Conservation (phyloP, 2,888 invertebrate species). For the Branchellion lobata region DNA sequence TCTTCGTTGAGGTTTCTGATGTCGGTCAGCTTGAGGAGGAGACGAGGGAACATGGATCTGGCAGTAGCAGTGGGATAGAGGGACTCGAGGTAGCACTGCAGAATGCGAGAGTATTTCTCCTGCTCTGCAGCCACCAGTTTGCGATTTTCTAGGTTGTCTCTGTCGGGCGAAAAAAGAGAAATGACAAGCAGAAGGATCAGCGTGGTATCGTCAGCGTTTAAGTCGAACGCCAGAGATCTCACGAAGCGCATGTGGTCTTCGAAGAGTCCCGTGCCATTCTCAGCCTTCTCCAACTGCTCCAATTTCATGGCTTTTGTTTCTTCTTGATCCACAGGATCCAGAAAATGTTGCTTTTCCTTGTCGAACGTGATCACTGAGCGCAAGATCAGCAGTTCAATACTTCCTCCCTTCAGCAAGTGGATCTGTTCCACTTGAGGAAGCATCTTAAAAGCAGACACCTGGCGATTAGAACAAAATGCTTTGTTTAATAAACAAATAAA, state of each 20-base stretch:
- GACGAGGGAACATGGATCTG: slow-evolving; percentile 59
- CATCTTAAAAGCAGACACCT: slow-evolving; percentile 63
- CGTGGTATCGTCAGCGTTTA: slow-evolving; percentile 81
- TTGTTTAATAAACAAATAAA: too few species aligned
- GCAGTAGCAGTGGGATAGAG: slow-evolving; percentile 55
- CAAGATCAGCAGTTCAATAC: slow-evolving; percentile 93
- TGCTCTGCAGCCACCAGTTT: slow-evolving; percentile 59
- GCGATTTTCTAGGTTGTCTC: slow-evolving; percentile 70
- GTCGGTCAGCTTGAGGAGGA: slow-evolving; percentile 88
- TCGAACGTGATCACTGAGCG: slow-evolving; percentile 90
- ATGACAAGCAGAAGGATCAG: slow-evolving; percentile 90
- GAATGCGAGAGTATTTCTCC: slow-evolving; percentile 60
- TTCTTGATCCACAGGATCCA: slow-evolving; percentile 67
- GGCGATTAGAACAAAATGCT: not conserved
- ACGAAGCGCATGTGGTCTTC: slow-evolving; percentile 63
- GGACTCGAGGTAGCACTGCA: slow-evolving; percentile 60
- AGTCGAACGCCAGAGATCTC: slow-evolving; percentile 73
- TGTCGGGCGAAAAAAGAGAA: slow-evolving; percentile 81
- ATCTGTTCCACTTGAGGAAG: slow-evolving; percentile 94
- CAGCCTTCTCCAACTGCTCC: slow-evolving; percentile 78
- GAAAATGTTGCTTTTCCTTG: slow-evolving; percentile 84
- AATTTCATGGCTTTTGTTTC: slow-evolving; percentile 73
- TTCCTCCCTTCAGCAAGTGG: slow-evolving; percentile 85
- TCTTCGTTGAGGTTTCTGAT: slow-evolving; percentile 86
- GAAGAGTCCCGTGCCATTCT: slow-evolving; percentile 56